Evolutionary conservation across 2,797 vertebrate genomes (phyloP).

Genomic region (Dendrocincla fuliginosa): DNA sequence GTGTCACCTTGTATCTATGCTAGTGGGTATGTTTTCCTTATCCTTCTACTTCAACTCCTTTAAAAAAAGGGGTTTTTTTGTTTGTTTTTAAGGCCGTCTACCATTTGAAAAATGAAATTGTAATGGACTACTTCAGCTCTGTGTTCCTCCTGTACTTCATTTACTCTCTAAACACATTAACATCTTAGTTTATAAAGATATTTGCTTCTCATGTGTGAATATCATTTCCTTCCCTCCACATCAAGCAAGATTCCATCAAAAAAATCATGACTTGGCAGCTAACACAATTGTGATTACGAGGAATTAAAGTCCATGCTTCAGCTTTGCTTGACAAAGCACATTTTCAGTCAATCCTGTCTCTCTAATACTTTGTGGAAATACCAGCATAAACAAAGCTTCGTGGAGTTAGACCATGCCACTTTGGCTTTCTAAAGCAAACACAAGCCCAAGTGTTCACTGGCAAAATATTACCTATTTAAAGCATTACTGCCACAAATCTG

Average conservation of each 20-base stretch:
- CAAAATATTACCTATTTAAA: not conserved
- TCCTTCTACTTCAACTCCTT: not conserved
- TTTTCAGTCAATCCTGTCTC: not conserved
- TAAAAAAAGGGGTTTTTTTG: not conserved
- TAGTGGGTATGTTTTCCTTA: not conserved
- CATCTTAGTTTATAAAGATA: not conserved
- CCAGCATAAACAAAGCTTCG: not conserved
- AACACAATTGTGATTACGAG: not conserved
- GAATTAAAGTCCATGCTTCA: not conserved
- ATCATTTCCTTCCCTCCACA: not conserved
- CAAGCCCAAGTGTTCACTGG: not conserved
- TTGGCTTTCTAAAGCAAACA: not conserved
- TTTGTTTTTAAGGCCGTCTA: not conserved
- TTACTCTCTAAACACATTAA: not conserved
- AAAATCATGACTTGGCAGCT: not conserved
- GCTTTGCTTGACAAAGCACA: not conserved
- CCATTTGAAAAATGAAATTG: not conserved
- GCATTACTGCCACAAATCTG: not conserved
- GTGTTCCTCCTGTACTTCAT: not conserved
- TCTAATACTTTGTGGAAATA: not conserved
- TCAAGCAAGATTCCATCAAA: not conserved
- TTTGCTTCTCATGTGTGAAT: not conserved
- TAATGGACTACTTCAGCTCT: not conserved
- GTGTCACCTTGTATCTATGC: not conserved
- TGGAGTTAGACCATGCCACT: not conserved